These are phyloP conservation scores for Cyclophora albipunctata DNA, from an alignment of 2,888 invertebrate species.

Conservation along the genomic window DNA sequence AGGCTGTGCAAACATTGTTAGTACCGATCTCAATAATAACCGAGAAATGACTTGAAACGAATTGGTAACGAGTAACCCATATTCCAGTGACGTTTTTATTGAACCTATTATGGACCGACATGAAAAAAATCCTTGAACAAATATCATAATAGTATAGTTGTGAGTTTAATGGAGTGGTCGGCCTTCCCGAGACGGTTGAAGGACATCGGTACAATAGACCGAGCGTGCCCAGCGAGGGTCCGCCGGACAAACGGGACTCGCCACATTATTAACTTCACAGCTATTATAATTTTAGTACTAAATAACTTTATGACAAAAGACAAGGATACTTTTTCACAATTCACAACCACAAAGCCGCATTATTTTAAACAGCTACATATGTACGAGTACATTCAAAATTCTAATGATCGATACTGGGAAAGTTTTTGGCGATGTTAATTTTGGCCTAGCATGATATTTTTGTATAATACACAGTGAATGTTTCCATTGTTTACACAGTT, in stretches of 20 bases:
- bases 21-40: background rate
- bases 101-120: constrained; percentile 10
- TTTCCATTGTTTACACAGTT: too few relatives aligned
- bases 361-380: constrained; percentile 3
- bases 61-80: background rate
- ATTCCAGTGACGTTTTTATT: constrained; percentile 10
- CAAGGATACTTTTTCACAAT: constrained; percentile 39
- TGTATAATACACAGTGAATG: too few relatives aligned
- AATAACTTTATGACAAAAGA: constrained; percentile 42
- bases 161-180: constrained; percentile 28
- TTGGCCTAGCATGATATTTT: too few relatives aligned
- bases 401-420: too few relatives aligned
- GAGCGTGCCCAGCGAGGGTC: constrained; percentile 33
- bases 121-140: constrained; percentile 27
- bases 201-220: constrained; percentile 54
- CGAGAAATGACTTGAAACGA: too few relatives aligned
- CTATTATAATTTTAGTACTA: constrained; percentile 34
- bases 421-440: background rate
- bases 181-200: constrained; percentile 48
- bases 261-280: constrained; percentile 35
- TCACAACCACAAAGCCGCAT: constrained; percentile 29
- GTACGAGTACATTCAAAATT: too few relatives aligned
- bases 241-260: constrained; percentile 42
- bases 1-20: background rate
- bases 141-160: constrained; percentile 13